Conservation (phyloP, 2,797 vertebrate species). For the Netta rufina region DNA sequence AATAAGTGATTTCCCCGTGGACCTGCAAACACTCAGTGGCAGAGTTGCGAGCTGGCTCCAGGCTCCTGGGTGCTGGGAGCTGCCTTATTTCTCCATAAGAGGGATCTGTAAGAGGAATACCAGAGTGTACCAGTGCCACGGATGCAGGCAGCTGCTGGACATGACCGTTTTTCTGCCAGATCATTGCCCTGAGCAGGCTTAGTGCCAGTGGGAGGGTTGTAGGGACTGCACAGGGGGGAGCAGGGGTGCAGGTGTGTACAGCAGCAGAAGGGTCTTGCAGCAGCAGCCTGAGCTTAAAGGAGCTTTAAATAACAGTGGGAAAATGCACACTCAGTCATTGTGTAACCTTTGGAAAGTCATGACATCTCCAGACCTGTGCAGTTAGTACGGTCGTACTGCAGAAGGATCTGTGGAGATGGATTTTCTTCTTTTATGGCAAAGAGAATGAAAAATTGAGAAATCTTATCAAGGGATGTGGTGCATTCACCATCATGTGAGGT, state of each 20-base stretch:
- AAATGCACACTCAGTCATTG: not conserved
- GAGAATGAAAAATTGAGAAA: not conserved
- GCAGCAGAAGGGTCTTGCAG: not conserved
- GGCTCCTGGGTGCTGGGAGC: not conserved
- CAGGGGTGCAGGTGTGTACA: not conserved
- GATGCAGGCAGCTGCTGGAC: not conserved
- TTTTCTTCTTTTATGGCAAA: not conserved
- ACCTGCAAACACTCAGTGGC: not conserved
- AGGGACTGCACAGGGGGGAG: not conserved
- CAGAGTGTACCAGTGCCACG: fast-evolving
- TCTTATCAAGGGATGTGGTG: not conserved
- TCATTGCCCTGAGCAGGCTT: not conserved
- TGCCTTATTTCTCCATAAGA: not conserved
- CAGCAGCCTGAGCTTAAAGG: not conserved
- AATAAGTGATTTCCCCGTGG: conserved; percentile 49
- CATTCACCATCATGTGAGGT: not conserved
- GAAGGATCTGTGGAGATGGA: not conserved
- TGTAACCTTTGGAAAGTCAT: not conserved
- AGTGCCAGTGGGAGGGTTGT: not conserved
- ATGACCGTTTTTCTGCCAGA: not conserved
- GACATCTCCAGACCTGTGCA: not conserved
- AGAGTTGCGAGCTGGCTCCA: not conserved
- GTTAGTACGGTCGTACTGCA: not conserved
- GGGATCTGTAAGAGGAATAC: not conserved
- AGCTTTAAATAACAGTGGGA: not conserved